Conservation (phyloP, 23 tunicate genomes). For the Halocynthia aurantium region DNA sequence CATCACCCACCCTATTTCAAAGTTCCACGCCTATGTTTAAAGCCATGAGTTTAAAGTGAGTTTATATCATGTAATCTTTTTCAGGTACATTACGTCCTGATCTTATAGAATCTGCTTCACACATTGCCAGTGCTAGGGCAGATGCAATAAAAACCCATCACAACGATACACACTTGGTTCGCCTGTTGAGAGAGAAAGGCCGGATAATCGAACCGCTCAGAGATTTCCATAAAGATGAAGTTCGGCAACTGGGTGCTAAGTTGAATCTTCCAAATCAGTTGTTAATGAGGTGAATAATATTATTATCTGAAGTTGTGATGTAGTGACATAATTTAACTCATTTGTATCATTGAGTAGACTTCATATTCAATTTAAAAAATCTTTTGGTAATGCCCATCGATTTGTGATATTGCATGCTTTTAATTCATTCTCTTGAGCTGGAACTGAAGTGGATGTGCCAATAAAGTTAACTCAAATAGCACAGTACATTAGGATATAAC, state of each 20-base stretch:
- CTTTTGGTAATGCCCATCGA: no score
- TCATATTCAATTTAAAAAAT: no score
- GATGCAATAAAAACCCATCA: slow-evolving; percentile 98
- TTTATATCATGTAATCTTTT: not conserved
- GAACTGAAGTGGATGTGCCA: not conserved
- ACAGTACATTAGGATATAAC: no score
- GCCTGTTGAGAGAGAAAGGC: slow-evolving; percentile 78
- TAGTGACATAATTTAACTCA: not conserved
- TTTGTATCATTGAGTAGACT: no score
- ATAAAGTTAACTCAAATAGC: not conserved
- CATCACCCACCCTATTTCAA: no score
- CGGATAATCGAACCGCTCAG: slow-evolving; percentile 85
- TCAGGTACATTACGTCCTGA: slow-evolving; percentile 91
- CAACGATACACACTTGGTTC: slow-evolving; percentile 91
- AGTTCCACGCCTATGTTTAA: no score
- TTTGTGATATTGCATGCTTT: no score
- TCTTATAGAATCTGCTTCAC: slow-evolving; percentile 92
- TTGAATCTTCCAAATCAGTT: slow-evolving; percentile 52
- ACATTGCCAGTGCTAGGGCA: slow-evolving; percentile 59
- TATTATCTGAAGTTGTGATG: not conserved
- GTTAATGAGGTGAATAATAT: slow-evolving; percentile 43
- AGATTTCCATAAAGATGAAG: slow-evolving; percentile 99
- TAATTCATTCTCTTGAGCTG: no score
- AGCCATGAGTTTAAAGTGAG: no score
- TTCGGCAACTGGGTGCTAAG: slow-evolving; percentile 58